Evolutionary conservation across 2,888 invertebrate genomes (phyloP).

Genomic region (Pinctada fucata): DNA sequence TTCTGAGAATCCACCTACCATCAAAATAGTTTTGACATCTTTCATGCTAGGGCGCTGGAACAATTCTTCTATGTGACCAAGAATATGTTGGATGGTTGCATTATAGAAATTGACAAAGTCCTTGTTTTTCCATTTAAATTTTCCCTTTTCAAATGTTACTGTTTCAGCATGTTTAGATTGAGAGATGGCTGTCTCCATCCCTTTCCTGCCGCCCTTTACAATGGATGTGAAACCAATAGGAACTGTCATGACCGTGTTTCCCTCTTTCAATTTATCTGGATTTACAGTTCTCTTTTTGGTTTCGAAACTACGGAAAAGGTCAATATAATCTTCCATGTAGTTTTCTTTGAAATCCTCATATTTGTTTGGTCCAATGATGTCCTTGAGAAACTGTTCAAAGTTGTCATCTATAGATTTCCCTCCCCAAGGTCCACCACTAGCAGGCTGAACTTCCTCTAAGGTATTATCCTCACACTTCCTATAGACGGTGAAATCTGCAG

Average conservation of each 20-base stretch:
- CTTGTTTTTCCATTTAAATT: not conserved
- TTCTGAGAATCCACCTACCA: not conserved
- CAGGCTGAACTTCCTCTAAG: constrained; percentile 21
- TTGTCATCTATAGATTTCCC: constrained; percentile 26
- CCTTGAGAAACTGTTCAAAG: constrained; percentile 18
- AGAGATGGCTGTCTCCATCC: not conserved
- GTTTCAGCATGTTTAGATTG: not conserved
- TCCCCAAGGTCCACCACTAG: constrained; percentile 36
- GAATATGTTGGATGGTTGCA: not conserved
- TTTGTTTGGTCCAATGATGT: constrained; percentile 7
- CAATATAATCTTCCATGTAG: constrained; percentile 22
- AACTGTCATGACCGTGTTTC: not conserved
- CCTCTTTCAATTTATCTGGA: not conserved
- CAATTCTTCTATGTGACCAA: not conserved
- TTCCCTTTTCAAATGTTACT: not conserved
- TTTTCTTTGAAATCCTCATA: constrained; percentile 9
- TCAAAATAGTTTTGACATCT: not conserved
- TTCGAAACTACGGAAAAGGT: constrained; percentile 34
- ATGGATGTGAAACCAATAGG: not conserved
- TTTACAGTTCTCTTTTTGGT: constrained; percentile 19
- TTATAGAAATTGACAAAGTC: not conserved
- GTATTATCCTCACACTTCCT: constrained; percentile 18
- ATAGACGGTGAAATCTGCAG: constrained; percentile 36
- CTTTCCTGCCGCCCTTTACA: not conserved
- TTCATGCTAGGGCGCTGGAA: not conserved